These are phyloP conservation scores for Ditylenchus dipsaci DNA, from an alignment of 1,140 invertebrate genomes.

Conservation along the genomic window DNA sequence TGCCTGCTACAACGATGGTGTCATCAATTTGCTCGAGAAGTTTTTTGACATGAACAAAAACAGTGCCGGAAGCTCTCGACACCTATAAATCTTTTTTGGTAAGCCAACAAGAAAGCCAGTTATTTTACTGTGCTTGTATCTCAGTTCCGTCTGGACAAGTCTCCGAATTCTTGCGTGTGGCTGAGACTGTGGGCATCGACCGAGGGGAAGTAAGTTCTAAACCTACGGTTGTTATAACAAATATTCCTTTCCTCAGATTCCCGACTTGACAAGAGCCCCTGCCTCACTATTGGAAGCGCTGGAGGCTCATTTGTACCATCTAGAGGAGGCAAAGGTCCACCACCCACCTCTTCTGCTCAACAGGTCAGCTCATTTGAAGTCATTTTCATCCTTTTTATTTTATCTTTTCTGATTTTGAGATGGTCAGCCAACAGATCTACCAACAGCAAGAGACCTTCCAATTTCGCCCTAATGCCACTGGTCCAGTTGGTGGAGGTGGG, in stretches of 20 bases:
- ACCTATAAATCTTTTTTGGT: conserved; percentile 97
- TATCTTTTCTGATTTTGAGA: no score
- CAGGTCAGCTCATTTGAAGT: neutral
- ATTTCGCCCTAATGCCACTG: neutral
- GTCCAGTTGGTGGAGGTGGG: conserved; percentile 11
- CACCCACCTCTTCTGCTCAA: conserved; percentile 20
- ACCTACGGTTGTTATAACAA: no score
- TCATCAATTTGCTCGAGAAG: conserved; percentile 97
- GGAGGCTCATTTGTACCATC: conserved; percentile 83
- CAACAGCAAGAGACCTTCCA: conserved; percentile 18
- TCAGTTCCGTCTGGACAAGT: conserved; percentile 88
- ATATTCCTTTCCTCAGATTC: conserved; percentile 67
- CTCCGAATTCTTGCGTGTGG: conserved; percentile 93
- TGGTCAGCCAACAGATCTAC: conserved; percentile 42
- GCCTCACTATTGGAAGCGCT: conserved; percentile 93
- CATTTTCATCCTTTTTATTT: neutral
- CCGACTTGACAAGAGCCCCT: conserved; percentile 94
- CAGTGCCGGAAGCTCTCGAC: conserved; percentile 89
- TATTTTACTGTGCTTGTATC: neutral
- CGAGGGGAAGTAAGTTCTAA: conserved; percentile 71
- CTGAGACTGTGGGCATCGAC: conserved; percentile 95
- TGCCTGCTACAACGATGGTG: conserved; percentile 98
- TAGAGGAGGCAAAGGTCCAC: conserved; percentile 67
- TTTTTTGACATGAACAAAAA: conserved; percentile 99
- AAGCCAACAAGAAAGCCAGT: neutral